Evolutionary conservation across 2,113 vertebrate genomes (phyloP), one percentile per base, ranked within the genome.

Genomic region (Lagopus leucura): DNA sequence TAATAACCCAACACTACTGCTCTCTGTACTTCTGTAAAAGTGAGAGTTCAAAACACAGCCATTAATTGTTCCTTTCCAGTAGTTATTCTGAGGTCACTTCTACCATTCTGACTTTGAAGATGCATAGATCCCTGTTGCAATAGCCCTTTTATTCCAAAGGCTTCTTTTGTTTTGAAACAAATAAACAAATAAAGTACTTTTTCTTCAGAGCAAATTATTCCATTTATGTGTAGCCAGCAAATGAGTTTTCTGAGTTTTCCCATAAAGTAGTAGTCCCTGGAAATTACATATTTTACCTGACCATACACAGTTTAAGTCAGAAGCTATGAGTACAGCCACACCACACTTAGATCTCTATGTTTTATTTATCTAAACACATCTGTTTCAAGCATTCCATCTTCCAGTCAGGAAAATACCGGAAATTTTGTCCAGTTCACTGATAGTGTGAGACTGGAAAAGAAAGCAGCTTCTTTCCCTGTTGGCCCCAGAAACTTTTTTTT

Each of bases 111-210:
- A 50, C 65, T 90, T 63, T 43, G n/a, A 92, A 67, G 43, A 57
- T 22, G 55, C 42, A 40, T 5, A 78, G 54, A 81, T 70, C 0
- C 48, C 25, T 92, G 0, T 36, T 84, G 10, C 10, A 80, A 32
- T 30, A 55, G 28, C 17, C 54, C 54, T 91, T 95, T 90, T 72
- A 86, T 86, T 73, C 87, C 72, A 76, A 90, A 83, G 73, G 79
- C 61, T 90, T 94, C 69, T 89, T 92, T 93, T 64, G 82, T 65
- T 77, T 87, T 84, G 40, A 87, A 74, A 82, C 30, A n/a, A n/a
- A 57, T 57, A 32, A 55, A 64, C 88, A 95, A 88, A 88, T 90
- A 57, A 77, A 81, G 65, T 69, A 38, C 38, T 66, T 92, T 94
- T 92, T 84, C 91, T 86, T 91, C 38, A 80, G 43, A 75, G 16